Evolutionary conservation across 2,888 invertebrate species (phyloP).

Genomic region (Parnassius mnemosyne): DNA sequence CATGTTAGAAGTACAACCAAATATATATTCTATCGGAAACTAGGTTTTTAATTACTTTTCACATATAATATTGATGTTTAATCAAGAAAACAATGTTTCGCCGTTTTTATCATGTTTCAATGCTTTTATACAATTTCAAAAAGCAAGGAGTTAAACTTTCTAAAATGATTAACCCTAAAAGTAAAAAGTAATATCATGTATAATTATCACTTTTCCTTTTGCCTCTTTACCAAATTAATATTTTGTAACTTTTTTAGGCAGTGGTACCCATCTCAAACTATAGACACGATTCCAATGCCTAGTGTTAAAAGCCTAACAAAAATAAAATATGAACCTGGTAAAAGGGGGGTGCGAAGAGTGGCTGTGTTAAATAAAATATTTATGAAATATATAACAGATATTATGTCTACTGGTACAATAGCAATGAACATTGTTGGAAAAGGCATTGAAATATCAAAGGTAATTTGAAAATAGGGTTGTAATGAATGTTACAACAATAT

Average conservation of each 20-base stretch:
- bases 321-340: slow-evolving; percentile 72
- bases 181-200: slow-evolving; percentile 49
- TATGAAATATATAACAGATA: slow-evolving; percentile 89
- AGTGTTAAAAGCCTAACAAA: slow-evolving; percentile 64
- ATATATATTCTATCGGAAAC: too few relatives aligned
- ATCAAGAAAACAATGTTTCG: slow-evolving; percentile 42
- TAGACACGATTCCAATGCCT: slow-evolving; percentile 48
- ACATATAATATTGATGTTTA: not conserved
- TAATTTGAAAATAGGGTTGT: slow-evolving; percentile 38
- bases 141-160: slow-evolving; percentile 64
- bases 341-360: slow-evolving; percentile 80
- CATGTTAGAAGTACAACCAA: too few relatives aligned
- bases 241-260: slow-evolving; percentile 46
- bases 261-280: slow-evolving; percentile 50
- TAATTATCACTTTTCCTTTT: not conserved
- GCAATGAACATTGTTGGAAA: slow-evolving; percentile 82
- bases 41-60: not conserved
- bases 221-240: slow-evolving; percentile 18
- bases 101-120: slow-evolving; percentile 57
- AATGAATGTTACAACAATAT: too few relatives aligned
- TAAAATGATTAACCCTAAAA: slow-evolving; percentile 67
- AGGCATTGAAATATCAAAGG: slow-evolving; percentile 87
- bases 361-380: slow-evolving; percentile 89
- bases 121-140: slow-evolving; percentile 46
- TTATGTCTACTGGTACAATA: slow-evolving; percentile 86